A percentile compares a stretch with the other conserved stretches of the same genome.
Evolutionary conservation across 1,140 invertebrate species (phyloP).

Genomic region (Tachypleus tridentatus): DNA sequence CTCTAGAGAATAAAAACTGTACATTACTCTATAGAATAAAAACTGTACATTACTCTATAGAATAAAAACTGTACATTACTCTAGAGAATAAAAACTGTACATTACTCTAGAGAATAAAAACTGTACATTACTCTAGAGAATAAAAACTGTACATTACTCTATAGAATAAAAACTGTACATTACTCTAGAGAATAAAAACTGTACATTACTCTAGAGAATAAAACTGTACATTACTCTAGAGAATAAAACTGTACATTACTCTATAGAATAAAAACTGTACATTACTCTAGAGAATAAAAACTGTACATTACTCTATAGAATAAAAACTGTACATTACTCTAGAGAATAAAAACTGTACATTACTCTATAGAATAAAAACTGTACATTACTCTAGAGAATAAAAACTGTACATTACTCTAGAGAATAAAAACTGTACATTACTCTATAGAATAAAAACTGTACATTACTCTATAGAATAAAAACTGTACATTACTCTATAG

Average conservation of each 20-base stretch:
- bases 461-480: background rate
- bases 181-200: background rate
- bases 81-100: background rate
- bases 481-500: background rate
- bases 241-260: too few species aligned
- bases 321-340: too few species aligned
- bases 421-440: background rate
- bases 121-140: background rate
- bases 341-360: background rate
- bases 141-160: too few species aligned
- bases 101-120: background rate
- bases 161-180: background rate
- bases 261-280: background rate
- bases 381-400: background rate
- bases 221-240: too few species aligned
- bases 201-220: too few species aligned
- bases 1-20: background rate
- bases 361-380: background rate
- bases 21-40: background rate
- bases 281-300: background rate
- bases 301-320: background rate
- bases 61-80: too few species aligned
- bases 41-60: background rate
- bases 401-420: too few species aligned
- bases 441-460: background rate